Evolutionary conservation across 2,888 invertebrate genomes (phyloP), one percentile per base, ranked within the genome.

Genomic region (Acleris sparsana): DNA sequence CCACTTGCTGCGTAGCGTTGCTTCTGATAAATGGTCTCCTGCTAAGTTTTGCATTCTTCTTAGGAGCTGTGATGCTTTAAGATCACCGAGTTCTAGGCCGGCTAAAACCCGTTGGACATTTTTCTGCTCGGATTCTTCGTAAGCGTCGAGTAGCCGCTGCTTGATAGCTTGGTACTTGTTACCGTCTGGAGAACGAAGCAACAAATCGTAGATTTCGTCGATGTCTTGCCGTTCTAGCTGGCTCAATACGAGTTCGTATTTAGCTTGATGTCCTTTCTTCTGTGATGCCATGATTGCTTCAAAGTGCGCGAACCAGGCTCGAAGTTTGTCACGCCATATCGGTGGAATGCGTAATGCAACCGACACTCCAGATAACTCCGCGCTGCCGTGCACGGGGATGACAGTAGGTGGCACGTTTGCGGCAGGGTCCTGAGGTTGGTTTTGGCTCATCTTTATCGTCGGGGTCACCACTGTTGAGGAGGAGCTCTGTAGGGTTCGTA

Each of bases 31-130:
- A 13, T 60, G 49, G 0, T 33, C 43, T 4, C 51, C 51, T n/a
- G 52, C 51, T 22, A 60, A n/a, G 18, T 39, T 49, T 20, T 52
- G 39, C 60, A 60, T 60, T 39, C 52, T 51, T 56, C 56, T n/a
- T 11, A 43, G 3, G 9, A 56, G 56, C 4, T 56, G 56, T 20
- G 56, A 56, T 1, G 43, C 33, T 39, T 56, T 56, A 2, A 43
- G 20, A 20, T 56, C 56, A 29, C 56, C 53, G 1, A 18, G 56
- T 56, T 56, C 56, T 9, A 43, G 4, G 2, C 43, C 56, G n/a
- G 33, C 13, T 7, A 56, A 22, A 43, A 56, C 43, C 4, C 43
- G 39, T 17, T 56, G 56, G 1, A 56, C n/a, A 9, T 56, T 39
- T 17, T 16, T 3, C 43, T 29, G 20, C 11, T 56, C 43, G 1